Evolutionary conservation across 1,140 invertebrate species (phyloP), one percentile per base, ranked within the genome.

Genomic region (Rhynchophorus ferrugineus): DNA sequence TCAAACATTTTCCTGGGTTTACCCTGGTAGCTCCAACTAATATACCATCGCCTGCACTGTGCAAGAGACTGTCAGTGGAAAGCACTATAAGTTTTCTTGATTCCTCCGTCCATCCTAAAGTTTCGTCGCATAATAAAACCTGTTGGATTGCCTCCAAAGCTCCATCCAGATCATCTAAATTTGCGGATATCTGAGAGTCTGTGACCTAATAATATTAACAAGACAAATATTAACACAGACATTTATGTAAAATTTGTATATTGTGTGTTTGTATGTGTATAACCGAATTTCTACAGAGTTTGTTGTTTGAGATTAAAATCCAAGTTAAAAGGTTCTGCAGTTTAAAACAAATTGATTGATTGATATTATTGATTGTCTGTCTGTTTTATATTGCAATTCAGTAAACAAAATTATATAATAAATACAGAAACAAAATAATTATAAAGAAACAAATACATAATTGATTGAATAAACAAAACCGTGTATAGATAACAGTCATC

Each of bases 101-200:
- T 35, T 64, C 50, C 3, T 66, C 56, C 14, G 63, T 52, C 71
- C 71, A 74, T 7, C 64, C 64, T 22, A 75, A 68, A 43, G 63
- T 49, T 5, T 65, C 44, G 5, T 61, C 42, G 42, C 73, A 75
- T 0, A 63, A 56, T 8, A 74, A 56, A 11, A 72, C 66, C 61
- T 83, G 81, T 70, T 80, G 74, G 9, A 83, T 69, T 22, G 79
- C 80, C 62, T 82, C 80, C 46, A 82, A 70, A 2, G 77, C 78
- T 29, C 80, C 80, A 59, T 83, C 80, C 2, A 78, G 73, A 39
- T 74, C 68, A 49, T 81, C 79, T 21, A 79, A 51, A 61, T 81
- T 82, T 7, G 74, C 75, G 7, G 78, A 78, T 9, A 78, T 70
- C 13, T 63, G 57, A 35, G 59, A 66, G 9, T 44, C 48, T 13